Conservation (phyloP, 2,113 vertebrate genomes). For the Heterocephalus glaber region DNA sequence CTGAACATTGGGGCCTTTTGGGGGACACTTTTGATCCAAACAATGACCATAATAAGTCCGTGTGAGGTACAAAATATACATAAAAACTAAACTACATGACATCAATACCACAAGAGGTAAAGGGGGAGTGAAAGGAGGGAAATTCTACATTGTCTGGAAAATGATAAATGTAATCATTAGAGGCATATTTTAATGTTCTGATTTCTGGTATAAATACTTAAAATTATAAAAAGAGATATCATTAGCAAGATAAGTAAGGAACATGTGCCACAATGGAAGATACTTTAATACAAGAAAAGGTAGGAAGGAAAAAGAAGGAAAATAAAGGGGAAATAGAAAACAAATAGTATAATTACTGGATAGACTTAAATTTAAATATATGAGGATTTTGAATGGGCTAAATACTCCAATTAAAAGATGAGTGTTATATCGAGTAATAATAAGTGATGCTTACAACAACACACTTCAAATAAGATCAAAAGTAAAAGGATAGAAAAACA, state of each 20-base stretch:
- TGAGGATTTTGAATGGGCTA: not conserved
- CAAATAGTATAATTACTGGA: not conserved
- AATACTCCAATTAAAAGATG: not conserved
- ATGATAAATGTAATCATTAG: not conserved
- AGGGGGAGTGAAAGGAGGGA: not conserved
- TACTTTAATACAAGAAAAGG: not conserved
- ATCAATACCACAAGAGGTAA: not conserved
- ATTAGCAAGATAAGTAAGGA: not conserved
- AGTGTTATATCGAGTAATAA: not conserved
- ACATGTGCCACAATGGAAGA: not conserved
- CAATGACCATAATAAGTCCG: not conserved
- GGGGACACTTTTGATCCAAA: not conserved
- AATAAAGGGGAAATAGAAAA: not conserved
- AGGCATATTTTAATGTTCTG: not conserved
- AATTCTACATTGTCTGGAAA: not conserved
- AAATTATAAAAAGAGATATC: not conserved
- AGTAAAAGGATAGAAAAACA: not conserved
- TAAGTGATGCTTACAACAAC: not conserved
- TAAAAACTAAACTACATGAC: not conserved
- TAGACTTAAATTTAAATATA: not conserved
- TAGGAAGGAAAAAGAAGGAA: not conserved
- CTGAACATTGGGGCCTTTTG: not conserved
- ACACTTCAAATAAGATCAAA: not conserved
- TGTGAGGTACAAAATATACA: not conserved
- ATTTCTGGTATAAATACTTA: not conserved